These are phyloP conservation scores for Steromphala cineraria DNA, from an alignment of 2,888 invertebrate species.

Conservation along the genomic window DNA sequence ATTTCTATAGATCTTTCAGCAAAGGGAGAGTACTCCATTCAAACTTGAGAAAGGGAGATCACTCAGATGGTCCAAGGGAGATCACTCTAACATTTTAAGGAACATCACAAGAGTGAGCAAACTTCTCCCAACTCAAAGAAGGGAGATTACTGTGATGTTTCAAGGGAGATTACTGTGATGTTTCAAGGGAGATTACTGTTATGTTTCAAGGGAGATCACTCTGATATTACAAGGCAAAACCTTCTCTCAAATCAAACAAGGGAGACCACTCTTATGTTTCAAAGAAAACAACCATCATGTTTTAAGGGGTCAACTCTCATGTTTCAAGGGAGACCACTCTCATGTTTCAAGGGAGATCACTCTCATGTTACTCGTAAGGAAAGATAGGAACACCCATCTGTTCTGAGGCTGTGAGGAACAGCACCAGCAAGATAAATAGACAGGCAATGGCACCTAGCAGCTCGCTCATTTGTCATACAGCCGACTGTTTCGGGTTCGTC, in stretches of 20 bases:
- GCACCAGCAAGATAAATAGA: slow-evolving; percentile 44
- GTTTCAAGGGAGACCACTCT: background rate
- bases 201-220: background rate
- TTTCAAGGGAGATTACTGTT: background rate
- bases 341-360: background rate
- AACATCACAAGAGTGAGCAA: no score
- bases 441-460: slow-evolving; percentile 51
- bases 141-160: background rate
- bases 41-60: background rate
- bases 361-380: slow-evolving; percentile 35
- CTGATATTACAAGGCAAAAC: background rate
- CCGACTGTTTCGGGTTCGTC: slow-evolving; percentile 57
- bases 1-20: no score
- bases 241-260: no score
- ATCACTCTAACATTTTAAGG: no score
- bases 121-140: background rate
- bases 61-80: background rate
- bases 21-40: background rate
- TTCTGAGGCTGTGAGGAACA: slow-evolving; percentile 48
- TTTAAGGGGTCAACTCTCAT: no score
- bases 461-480: slow-evolving; percentile 54
- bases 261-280: background rate
- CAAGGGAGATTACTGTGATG: background rate
- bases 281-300: no score
- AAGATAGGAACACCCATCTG: slow-evolving; percentile 47